These are phyloP conservation scores for Leptoclinus maculatus DNA, from an alignment of 2,797 vertebrate genomes.

Conservation along the genomic window DNA sequence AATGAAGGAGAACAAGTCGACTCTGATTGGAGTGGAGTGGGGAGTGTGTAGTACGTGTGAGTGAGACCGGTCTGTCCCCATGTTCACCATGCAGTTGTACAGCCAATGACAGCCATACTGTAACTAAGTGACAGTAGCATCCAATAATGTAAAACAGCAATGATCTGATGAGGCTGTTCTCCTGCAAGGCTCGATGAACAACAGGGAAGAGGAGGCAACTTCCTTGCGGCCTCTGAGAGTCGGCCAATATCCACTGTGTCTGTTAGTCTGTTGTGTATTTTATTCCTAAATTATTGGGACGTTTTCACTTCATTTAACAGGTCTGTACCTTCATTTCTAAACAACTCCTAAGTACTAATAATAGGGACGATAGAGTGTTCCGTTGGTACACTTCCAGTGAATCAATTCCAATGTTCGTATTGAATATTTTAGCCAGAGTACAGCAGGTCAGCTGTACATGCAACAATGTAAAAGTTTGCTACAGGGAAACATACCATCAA, in stretches of 20 bases:
- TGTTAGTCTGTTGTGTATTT: neutral
- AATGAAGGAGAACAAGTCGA: constrained; percentile 68
- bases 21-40: constrained; percentile 67
- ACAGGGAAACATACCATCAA: neutral
- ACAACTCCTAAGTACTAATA: neutral
- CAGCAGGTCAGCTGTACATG: neutral
- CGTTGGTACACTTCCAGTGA: neutral
- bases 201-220: neutral
- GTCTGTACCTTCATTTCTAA: neutral
- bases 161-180: neutral
- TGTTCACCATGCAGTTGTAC: constrained; percentile 31
- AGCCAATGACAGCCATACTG: constrained; percentile 33
- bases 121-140: constrained; percentile 26
- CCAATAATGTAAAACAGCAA: constrained; percentile 44
- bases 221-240: neutral
- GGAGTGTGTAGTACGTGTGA: constrained; percentile 45
- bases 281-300: neutral
- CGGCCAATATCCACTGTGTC: neutral
- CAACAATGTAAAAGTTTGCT: neutral
- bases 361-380: neutral
- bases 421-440: neutral
- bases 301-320: constrained; percentile 1
- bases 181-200: neutral
- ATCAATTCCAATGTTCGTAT: neutral
- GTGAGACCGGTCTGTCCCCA: constrained; percentile 30